Conservation (phyloP, 2,113 vertebrate genomes). For the Gymnarchus niloticus region DNA sequence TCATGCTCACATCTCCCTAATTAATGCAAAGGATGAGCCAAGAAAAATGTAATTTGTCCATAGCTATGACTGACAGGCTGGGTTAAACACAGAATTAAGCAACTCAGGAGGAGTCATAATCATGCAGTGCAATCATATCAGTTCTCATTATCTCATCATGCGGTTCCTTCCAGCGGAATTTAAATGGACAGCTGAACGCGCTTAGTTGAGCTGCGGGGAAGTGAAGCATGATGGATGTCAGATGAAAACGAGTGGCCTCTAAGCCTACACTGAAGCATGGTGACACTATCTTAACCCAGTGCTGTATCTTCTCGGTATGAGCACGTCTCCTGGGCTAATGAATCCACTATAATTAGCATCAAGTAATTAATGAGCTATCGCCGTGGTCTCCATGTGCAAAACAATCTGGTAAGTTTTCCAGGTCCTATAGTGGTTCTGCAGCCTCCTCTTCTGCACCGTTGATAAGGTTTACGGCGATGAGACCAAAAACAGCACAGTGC, state of each 20-base stretch:
- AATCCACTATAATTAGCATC: not conserved
- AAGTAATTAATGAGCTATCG: not conserved
- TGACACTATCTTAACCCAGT: not conserved
- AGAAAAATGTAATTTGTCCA: conserved; percentile 24
- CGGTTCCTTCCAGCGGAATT: not conserved
- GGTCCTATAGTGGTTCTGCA: not conserved
- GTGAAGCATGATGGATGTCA: not conserved
- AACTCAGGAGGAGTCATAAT: conserved; percentile 11
- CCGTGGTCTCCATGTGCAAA: not conserved
- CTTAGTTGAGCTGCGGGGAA: not conserved
- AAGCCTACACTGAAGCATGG: not conserved
- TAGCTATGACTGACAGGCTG: conserved; percentile 29
- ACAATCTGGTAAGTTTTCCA: not conserved
- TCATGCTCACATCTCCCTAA: conserved; percentile 22
- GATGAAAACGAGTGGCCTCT: not conserved
- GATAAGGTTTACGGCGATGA: not conserved
- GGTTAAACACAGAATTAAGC: conserved; percentile 22
- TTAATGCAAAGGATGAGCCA: conserved; percentile 28
- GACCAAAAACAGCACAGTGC: not conserved
- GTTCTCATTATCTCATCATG: conserved; percentile 8
- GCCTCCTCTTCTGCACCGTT: not conserved
- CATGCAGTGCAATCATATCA: conserved; percentile 25
- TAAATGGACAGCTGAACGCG: not conserved
- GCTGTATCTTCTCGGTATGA: not conserved
- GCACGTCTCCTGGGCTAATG: not conserved